Conservation (phyloP, 2,888 invertebrate species). For the Boloria selene region DNA sequence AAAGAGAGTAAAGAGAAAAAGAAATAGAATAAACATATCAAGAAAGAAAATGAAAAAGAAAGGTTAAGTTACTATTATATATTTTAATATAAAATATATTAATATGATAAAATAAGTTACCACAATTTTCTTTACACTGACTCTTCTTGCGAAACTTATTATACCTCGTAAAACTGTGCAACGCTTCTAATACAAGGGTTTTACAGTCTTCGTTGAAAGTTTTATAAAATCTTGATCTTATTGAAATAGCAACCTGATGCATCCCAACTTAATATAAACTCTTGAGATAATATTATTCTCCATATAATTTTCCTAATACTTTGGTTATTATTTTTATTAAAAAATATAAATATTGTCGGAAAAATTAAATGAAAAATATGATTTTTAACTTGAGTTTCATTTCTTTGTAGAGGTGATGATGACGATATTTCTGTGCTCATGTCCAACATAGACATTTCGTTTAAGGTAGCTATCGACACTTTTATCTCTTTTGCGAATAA, state of each 20-base stretch:
- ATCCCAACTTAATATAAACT: slow-evolving; percentile 10
- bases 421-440: too few species aligned
- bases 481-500: too few species aligned
- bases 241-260: slow-evolving; percentile 28
- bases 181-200: slow-evolving; percentile 16
- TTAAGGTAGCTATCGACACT: too few species aligned
- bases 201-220: slow-evolving; percentile 31
- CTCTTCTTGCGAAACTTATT: slow-evolving; percentile 13
- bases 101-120: background rate
- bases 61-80: too few species aligned
- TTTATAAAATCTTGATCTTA: slow-evolving; percentile 32
- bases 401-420: too few species aligned
- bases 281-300: slow-evolving; percentile 6
- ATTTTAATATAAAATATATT: too few species aligned
- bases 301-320: background rate
- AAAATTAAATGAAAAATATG: too few species aligned
- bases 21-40: too few species aligned
- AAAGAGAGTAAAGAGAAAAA: too few species aligned
- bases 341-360: background rate
- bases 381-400: too few species aligned
- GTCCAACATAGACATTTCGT: too few species aligned
- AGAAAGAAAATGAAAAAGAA: too few species aligned
- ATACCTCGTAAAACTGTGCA: slow-evolving; percentile 15
- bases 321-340: slow-evolving; percentile 1
- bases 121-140: background rate